Evolutionary conservation across 2,113 vertebrate species (phyloP).

Genomic region (Channa maculata): DNA sequence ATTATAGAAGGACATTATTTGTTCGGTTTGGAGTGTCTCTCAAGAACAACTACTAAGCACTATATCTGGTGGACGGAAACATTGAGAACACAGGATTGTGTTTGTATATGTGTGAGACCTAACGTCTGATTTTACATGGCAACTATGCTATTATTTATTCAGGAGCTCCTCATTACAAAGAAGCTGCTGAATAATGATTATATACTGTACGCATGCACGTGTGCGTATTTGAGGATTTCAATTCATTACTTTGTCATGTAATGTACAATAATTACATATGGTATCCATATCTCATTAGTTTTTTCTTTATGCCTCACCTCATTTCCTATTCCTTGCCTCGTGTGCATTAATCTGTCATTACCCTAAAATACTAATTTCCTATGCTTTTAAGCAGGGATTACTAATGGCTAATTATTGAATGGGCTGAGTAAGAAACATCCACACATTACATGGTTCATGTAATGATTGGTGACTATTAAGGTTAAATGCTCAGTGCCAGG

Average conservation of each 20-base stretch:
- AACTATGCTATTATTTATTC: constrained; percentile 42
- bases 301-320: not conserved
- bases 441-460: constrained; percentile 43
- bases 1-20: not conserved
- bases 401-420: constrained; percentile 56
- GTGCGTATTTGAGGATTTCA: constrained; percentile 3
- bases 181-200: not conserved
- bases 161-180: constrained; percentile 15
- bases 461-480: constrained; percentile 55
- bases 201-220: too few relatives aligned
- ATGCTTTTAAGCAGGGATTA: constrained; percentile 31
- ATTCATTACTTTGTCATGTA: constrained; percentile 7
- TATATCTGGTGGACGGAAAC: constrained; percentile 2
- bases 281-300: not conserved
- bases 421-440: constrained; percentile 32
- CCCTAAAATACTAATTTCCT: constrained; percentile 42
- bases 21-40: not conserved
- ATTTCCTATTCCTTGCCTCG: not conserved
- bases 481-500: constrained; percentile 51
- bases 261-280: constrained; percentile 20
- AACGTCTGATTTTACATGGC: constrained; percentile 22
- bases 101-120: constrained; percentile 12
- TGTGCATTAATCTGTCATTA: constrained; percentile 32
- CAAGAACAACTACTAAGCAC: not conserved
- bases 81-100: not conserved